Evolutionary conservation across 2,113 vertebrate genomes (phyloP).

Genomic region (Zosterops borbonicus): DNA sequence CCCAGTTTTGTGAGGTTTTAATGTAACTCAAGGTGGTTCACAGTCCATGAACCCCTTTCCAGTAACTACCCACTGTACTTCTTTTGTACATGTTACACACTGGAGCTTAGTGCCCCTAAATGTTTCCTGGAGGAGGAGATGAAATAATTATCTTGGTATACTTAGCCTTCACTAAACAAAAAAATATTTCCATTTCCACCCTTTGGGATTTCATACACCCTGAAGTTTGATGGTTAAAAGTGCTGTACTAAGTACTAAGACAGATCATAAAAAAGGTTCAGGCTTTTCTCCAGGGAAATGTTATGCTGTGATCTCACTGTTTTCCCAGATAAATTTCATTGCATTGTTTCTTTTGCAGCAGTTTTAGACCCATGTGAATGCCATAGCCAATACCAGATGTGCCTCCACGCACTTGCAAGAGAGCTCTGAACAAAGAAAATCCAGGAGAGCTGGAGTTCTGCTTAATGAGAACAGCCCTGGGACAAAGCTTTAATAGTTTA

Average conservation of each 20-base stretch:
- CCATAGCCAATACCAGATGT: conserved; percentile 51
- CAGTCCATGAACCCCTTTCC: neutral
- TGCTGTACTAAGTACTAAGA: neutral
- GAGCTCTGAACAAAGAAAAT: conserved; percentile 52
- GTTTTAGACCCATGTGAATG: conserved; percentile 36
- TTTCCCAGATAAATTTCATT: conserved; percentile 66
- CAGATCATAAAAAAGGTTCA: conserved; percentile 44
- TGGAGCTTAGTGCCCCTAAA: neutral
- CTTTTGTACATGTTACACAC: neutral
- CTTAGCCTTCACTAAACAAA: conserved; percentile 13
- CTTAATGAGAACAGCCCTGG: conserved; percentile 64
- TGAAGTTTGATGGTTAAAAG: conserved; percentile 30
- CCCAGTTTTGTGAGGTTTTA: neutral
- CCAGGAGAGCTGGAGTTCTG: conserved; percentile 48
- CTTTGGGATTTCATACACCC: neutral
- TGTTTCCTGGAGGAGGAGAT: neutral
- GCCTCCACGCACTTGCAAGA: conserved; percentile 16
- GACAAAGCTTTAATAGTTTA: conserved; percentile 72
- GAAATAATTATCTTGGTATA: neutral
- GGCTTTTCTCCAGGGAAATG: conserved; percentile 58
- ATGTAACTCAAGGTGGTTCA: neutral
- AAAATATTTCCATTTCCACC: conserved; percentile 27
- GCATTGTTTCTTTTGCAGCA: conserved; percentile 51
- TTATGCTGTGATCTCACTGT: conserved; percentile 57
- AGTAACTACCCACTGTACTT: neutral